These are phyloP conservation scores for Ianthella basta DNA, from an alignment of 37 sponge, comb jelly and placozoan genomes.

Conservation along the genomic window DNA sequence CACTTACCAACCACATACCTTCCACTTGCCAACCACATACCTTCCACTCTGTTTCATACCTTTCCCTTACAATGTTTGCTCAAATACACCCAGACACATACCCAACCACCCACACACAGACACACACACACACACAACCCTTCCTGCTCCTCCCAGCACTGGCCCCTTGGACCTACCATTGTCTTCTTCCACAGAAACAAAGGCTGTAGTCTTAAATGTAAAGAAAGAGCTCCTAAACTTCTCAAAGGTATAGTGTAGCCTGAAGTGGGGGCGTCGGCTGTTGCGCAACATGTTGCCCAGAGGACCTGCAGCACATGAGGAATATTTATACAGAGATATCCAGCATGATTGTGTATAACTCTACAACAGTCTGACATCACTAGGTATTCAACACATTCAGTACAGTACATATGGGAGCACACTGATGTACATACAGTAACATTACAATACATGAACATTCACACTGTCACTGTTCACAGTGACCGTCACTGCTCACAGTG, in stretches of 20 bases:
- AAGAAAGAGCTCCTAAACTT: conserved; percentile 45
- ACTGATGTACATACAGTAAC: no score
- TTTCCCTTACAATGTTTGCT: no score
- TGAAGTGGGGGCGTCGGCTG: conserved; percentile 61
- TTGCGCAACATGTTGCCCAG: conserved; percentile 59
- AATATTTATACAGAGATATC: no score
- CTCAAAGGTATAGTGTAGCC: conserved; percentile 59
- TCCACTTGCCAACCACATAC: no score
- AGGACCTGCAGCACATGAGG: conserved; percentile 42
- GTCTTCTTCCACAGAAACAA: conserved; percentile 65
- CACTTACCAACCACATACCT: background rate
- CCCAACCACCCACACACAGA: background rate
- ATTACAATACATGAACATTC: no score
- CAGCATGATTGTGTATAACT: no score
- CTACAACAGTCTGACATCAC: no score
- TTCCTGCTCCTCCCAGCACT: background rate
- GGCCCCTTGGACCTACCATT: conserved; percentile 37
- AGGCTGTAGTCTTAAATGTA: conserved; percentile 68
- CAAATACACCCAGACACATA: background rate
- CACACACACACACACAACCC: background rate
- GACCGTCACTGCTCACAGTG: no score
- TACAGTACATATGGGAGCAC: no score
- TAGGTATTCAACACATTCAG: no score
- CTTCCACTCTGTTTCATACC: no score
- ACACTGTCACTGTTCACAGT: no score